Base-by-base conservation (phyloP, 2,797 vertebrate species). In the Erethizon dorsatum region DNA sequence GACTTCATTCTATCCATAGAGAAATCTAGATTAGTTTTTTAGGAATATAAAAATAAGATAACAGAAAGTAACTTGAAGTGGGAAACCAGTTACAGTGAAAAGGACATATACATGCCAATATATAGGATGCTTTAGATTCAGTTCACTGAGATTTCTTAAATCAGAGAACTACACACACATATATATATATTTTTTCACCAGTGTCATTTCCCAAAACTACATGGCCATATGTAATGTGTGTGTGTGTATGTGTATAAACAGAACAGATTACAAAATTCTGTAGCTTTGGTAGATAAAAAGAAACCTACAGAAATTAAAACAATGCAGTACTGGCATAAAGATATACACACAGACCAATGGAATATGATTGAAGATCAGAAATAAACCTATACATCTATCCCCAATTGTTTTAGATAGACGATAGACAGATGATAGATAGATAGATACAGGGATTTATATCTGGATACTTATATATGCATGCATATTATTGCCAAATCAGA, bases 11-110 rank as follows among this genome's bases (percentile, higher is more conserved):
- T 78, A 63, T 63, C 26, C 88, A 15, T 83, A 77, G 91, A 20
- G 2, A 91, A 71, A 33, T 77, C 3, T 65, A 57, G 1, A 47
- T 85, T 69, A 65, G 15, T 2, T 33, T 73, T 95, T 67, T 12
- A 59, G 13, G 28, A 33, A 45, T 6, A 56, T 41, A 17, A 88
- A 90, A 37, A 90, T 54, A 45, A 83, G 7, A 75, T 80, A 94
- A 73, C 10, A 84, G 80, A 57, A 95, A 95, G n/a, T 45, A 63
- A 80, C 59, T 93, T 52, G 47, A 86, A 75, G 31, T 50, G 78
- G 13, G 90, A 88, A 80, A 50, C 4, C 1, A 69, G 1, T n/a
- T 50, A 71, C n/a, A 89, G 1, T 57, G 13, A 79, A 95, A 94
- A 83, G 1, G 63, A 4, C 6, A 83, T 14, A 45, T 9, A 50